Conservation (phyloP, 1,140 invertebrate genomes). For the Atta cephalotes region DNA sequence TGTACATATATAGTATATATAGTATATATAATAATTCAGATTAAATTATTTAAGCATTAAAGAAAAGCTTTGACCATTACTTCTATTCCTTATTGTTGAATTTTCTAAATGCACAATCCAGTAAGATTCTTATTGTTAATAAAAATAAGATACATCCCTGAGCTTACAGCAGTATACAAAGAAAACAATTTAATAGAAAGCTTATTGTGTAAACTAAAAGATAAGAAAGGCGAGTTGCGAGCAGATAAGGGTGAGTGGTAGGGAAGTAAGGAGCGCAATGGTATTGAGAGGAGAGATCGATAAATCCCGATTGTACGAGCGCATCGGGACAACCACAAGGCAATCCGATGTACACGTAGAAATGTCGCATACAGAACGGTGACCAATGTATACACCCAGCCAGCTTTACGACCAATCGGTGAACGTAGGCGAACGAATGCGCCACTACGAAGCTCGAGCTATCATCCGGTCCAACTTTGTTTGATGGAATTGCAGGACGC, state of each 20-base stretch:
- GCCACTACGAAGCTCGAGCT: conserved; percentile 21
- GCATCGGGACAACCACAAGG: conserved; percentile 62
- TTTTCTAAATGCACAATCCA: too few relatives aligned
- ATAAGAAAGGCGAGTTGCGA: conserved; percentile 2
- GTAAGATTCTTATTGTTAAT: neutral
- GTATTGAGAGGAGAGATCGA: conserved; percentile 29
- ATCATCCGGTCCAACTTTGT: conserved; percentile 55
- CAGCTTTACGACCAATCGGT: conserved; percentile 64
- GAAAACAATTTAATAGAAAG: neutral
- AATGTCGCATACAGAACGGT: conserved; percentile 18
- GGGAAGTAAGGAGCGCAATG: conserved; percentile 39
- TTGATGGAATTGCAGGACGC: conserved; percentile 36
- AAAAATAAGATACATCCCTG: neutral
- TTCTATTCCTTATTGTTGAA: too few relatives aligned
- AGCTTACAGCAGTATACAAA: neutral
- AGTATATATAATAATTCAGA: too few relatives aligned
- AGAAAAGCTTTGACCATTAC: too few relatives aligned
- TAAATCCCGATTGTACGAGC: conserved; percentile 63
- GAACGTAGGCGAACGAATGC: conserved; percentile 12
- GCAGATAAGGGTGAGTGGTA: neutral
- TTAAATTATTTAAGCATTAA: too few relatives aligned
- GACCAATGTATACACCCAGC: conserved; percentile 54
- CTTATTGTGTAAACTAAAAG: neutral
- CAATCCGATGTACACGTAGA: conserved; percentile 70
- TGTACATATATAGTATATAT: too few relatives aligned